Evolutionary conservation across 1,140 invertebrate genomes (phyloP).

Genomic region (Euura saliciscinereae): DNA sequence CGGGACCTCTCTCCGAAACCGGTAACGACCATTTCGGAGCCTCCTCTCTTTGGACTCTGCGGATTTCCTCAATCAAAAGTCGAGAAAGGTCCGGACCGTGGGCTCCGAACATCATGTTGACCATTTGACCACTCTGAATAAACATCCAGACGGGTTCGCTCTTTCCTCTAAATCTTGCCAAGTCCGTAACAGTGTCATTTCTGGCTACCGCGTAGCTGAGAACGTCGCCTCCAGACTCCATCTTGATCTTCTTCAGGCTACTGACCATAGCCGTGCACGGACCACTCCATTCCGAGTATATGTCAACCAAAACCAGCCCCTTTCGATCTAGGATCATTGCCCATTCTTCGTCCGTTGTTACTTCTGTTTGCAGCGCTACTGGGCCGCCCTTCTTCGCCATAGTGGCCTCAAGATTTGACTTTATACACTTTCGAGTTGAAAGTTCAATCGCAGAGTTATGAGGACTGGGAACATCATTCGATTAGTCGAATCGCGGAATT

Average conservation of each 20-base stretch:
- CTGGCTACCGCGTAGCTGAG: slow-evolving; percentile 77
- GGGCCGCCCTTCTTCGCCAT: slow-evolving; percentile 70
- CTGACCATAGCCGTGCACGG: slow-evolving; percentile 84
- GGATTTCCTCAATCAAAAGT: slow-evolving; percentile 75
- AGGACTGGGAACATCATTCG: too few relatives aligned
- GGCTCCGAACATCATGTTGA: slow-evolving; percentile 83
- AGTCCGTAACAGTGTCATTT: slow-evolving; percentile 72
- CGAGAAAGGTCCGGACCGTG: slow-evolving; percentile 77
- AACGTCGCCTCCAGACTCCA: slow-evolving; percentile 81
- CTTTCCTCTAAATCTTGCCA: slow-evolving; percentile 79
- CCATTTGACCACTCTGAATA: slow-evolving; percentile 77
- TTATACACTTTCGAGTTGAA: too few relatives aligned
- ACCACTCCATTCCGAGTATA: slow-evolving; percentile 90
- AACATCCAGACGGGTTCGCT: slow-evolving; percentile 92
- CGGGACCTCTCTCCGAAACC: slow-evolving; percentile 18
- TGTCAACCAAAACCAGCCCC: slow-evolving; percentile 81
- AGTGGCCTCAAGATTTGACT: not conserved
- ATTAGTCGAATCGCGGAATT: too few relatives aligned
- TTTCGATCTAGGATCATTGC: slow-evolving; percentile 74
- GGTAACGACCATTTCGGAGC: slow-evolving; percentile 25
- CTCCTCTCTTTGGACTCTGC: slow-evolving; percentile 44
- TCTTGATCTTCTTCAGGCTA: slow-evolving; percentile 83
- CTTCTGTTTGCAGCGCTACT: slow-evolving; percentile 74
- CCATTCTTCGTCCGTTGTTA: slow-evolving; percentile 83
- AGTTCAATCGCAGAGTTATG: too few relatives aligned